Evolutionary conservation across 2,113 vertebrate species (phyloP), one percentile per base, ranked within the genome.

Genomic region (Chloebia gouldiae): DNA sequence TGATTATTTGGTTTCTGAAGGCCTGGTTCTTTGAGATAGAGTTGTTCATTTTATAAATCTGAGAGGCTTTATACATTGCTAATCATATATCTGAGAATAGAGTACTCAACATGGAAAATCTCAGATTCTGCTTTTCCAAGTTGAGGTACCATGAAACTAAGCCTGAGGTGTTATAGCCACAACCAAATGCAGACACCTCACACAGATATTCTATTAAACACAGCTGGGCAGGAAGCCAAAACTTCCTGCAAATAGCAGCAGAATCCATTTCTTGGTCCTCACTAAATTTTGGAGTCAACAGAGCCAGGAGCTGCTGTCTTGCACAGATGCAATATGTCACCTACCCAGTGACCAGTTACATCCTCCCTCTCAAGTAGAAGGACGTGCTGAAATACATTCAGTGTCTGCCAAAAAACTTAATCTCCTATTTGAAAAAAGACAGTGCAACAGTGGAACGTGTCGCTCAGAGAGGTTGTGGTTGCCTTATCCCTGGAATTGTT

Each of bases 71-170:
- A 61, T 45, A 70, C 8, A 18, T 16, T 4, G 1, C 5, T 53
- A 24, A 8, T 54, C 31, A 11, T 44, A 20, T 18, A 57, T 4
- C 13, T 35, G 3, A 53, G 31, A 45, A 72, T 1, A 72, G 33
- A 57, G 14, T 35, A 53, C 3, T 45, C 73, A 79, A 63, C 16
- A 25, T 1, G 12, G 39, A 69, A 91, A 84, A 61, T 50, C 49
- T 66, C 14, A 59, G 30, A 66, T 66, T 45, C 47, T 63, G 3
- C 12, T 30, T 81, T 66, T 88, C 23, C n/a, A 57, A 37, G 61
- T 0, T 2, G 4, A 78, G 5, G 1, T 27, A 16, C 5, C 39
- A 78, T 31, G 25, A 73, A 57, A 44, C 17, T 0, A 2, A 25
- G 72, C 7, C 31, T 40, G 57, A 65, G 50, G 2, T 70, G 15